These are phyloP conservation scores for Galeruca laticollis DNA, from an alignment of 2,888 invertebrate genomes.

Conservation along the genomic window DNA sequence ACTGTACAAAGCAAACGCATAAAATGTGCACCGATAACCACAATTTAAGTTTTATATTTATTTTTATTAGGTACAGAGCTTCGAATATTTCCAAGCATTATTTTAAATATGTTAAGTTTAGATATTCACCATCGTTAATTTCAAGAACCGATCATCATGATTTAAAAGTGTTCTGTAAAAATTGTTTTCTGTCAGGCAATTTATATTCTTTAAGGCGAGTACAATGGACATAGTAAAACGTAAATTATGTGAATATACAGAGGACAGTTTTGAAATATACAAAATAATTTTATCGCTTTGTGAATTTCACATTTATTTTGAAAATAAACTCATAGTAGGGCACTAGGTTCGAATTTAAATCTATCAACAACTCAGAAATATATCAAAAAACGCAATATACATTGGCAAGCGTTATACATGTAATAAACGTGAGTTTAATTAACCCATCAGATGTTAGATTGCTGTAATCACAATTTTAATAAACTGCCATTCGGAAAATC, in stretches of 20 bases:
- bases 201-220: conserved; percentile 19
- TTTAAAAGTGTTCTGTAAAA: conserved; percentile 23
- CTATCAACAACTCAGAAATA: too few relatives aligned
- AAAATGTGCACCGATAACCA: conserved; percentile 11
- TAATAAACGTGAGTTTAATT: too few relatives aligned
- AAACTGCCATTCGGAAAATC: too few relatives aligned
- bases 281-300: too few relatives aligned
- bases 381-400: too few relatives aligned
- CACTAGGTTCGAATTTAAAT: too few relatives aligned
- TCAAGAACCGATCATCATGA: conserved; percentile 22
- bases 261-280: background rate
- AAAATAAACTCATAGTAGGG: too few relatives aligned
- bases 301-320: too few relatives aligned
- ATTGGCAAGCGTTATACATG: too few relatives aligned
- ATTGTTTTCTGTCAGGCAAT: conserved; percentile 19
- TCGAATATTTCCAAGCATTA: background rate
- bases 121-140: conserved; percentile 18
- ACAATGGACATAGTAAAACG: conserved; percentile 8
- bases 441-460: too few relatives aligned
- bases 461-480: too few relatives aligned
- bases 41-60: background rate
- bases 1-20: background rate
- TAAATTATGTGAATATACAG: background rate
- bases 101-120: conserved; percentile 18
- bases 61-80: conserved; percentile 6